Conservation (phyloP, 2,797 vertebrate species). For the Darevskia mixta region DNA sequence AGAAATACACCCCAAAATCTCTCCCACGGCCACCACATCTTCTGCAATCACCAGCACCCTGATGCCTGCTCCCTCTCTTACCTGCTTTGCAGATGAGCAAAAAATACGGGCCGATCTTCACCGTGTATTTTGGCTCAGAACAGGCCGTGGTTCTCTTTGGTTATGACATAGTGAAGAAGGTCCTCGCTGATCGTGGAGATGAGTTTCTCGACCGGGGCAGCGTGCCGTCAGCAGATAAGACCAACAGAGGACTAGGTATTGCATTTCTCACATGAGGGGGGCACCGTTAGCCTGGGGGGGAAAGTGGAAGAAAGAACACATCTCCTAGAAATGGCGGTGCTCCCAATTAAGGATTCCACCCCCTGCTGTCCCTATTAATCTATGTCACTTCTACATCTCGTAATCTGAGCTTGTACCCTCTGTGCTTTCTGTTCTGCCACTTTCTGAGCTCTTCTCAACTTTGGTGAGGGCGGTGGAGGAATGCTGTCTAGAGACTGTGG, state of each 20-base stretch:
- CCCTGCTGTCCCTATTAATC: too few relatives aligned
- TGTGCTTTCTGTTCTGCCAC: too few relatives aligned
- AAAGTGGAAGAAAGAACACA: too few relatives aligned
- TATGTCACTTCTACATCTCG: too few relatives aligned
- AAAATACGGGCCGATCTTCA: constrained; percentile 43
- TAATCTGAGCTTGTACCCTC: too few relatives aligned
- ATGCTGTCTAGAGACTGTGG: too few relatives aligned
- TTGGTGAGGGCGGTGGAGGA: too few relatives aligned
- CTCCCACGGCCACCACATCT: background rate
- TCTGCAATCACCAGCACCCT: background rate
- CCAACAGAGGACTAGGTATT: constrained; percentile 20
- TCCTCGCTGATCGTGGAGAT: constrained; percentile 35
- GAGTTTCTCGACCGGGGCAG: constrained; percentile 38
- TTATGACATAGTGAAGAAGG: constrained; percentile 30
- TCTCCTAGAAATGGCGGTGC: too few relatives aligned
- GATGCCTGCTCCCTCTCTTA: background rate
- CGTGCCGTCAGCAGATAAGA: background rate
- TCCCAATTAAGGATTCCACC: too few relatives aligned
- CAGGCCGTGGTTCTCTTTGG: constrained; percentile 22
- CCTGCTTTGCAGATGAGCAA: constrained; percentile 24
- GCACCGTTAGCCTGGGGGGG: background rate
- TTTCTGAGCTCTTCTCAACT: too few relatives aligned
- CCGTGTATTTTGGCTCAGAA: constrained; percentile 33
- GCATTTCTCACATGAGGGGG: background rate
- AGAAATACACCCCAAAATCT: too few relatives aligned